Base-by-base conservation (phyloP, 2,113 vertebrate species). In the Athene noctua region DNA sequence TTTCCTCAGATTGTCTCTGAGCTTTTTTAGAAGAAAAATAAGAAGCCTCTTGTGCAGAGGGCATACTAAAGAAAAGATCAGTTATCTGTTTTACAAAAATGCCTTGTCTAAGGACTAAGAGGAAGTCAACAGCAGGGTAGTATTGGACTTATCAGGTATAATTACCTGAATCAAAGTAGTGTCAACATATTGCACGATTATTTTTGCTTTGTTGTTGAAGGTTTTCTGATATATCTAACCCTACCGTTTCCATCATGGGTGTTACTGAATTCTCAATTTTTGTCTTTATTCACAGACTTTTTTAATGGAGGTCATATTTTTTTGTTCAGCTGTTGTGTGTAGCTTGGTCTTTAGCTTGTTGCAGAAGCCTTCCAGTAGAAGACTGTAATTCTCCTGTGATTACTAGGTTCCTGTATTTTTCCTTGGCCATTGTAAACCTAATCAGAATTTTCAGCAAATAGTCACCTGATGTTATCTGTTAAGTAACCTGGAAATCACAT, bases 21-120 rank as follows among this genome's bases (percentile, higher is more conserved):
- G 6, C 3, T 54, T 27, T 80, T 83, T 55, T 22, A 82, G 40
- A 84, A 80, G 19, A 36, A 8, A 77, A 67, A 38, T 46, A 80
- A 68, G 32, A 72, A 30, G 1, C 10, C 5, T 40, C 17, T 71
- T 0, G 0, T 63, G 13, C 21, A 65, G 44, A 20, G 1, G 5
- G 1, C 3, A 34, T 52, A 42, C 11, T 63, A 46, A 87, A 62
- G 14, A 6, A 61, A 38, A 81, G 17, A 81, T 63, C 5, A 27
- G 11, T 36, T 29, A 65, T 2, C 3, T 25, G 4, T 77, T 90
- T 81, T 61, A 65, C 14, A 16, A 44, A 74, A 74, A 47, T 62
- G 2, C 13, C 23, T 80, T 80, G 18, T 27, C 29, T 65, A 36
- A 52, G 5, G 23, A 62, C n/a, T 36, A 38, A 62, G 21, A 81